Evolutionary conservation across 2,797 vertebrate species (phyloP), one percentile per base, ranked within the genome.

Genomic region (Cirrhinus molitorella): DNA sequence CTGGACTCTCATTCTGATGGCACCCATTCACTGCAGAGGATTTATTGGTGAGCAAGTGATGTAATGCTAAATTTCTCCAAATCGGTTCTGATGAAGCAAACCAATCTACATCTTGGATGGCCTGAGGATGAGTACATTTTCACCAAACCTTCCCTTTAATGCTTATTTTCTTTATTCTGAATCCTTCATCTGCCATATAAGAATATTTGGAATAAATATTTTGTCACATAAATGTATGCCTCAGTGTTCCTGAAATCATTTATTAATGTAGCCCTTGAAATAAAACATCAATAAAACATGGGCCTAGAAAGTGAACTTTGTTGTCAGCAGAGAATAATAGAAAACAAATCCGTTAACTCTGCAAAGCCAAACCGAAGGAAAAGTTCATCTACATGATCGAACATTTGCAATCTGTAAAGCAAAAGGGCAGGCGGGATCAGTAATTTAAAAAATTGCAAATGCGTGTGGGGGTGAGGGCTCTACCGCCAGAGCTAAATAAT

Each of bases 351-450:
- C 23, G 67, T 66, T 49, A n/a, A 49, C 65, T n/a, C 67, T 5
- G 55, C 40, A 49, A 73, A 81, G 81, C 65, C 75, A 80, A 59
- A 63, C 57, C 25, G 16, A 78, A 66, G 49, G 65, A 67, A 67
- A 87, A 83, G 71, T 67, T 73, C 40, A 80, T 86, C 85, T 80
- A 37, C 65, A 77, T 79, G 51, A 82, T 79, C 47, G 11, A 66
- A 37, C 43, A 40, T 51, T 85, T 83, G 59, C 84, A 83, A 85
- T 84, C 61, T 81, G 77, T 53, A 87, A 61, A 83, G 77, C 77
- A 80, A 83, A 76, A 76, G 70, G 51, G 76, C 23, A 76, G 47
- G 49, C 55, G 72, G 47, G 68, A 84, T 65, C 51, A 75, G 83
- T 77, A 75, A 75, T 77, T 83, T 17, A 17, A 75, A 51, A 77